These are phyloP conservation scores for Scaptomyza hsui DNA, from an alignment of 1,140 invertebrate genomes.

Conservation along the genomic window DNA sequence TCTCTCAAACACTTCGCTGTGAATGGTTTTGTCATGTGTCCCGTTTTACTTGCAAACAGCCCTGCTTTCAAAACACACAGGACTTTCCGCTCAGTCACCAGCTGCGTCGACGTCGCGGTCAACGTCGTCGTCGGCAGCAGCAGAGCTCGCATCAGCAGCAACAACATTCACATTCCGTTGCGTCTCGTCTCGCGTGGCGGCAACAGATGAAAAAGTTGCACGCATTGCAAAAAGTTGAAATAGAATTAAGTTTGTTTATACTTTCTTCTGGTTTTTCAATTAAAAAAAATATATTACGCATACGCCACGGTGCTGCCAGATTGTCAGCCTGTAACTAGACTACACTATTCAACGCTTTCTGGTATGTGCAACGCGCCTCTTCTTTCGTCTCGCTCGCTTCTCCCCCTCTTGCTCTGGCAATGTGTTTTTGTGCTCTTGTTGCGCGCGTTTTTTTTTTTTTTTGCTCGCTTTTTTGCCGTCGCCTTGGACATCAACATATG, in stretches of 20 bases:
- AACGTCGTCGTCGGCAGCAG: constrained; percentile 16
- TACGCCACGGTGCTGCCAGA: constrained; percentile 17
- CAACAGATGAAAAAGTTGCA: constrained; percentile 78
- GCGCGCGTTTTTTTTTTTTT: constrained; percentile 63
- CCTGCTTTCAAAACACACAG: constrained; percentile 23
- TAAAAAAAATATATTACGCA: constrained; percentile 31
- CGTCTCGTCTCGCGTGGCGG: constrained; percentile 27
- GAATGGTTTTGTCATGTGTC: constrained; percentile 38
- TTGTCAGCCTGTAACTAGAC: constrained; percentile 40
- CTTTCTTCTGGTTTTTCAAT: constrained; percentile 9
- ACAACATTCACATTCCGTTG: constrained; percentile 50
- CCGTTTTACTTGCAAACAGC: constrained; percentile 26
- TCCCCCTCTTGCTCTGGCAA: not conserved
- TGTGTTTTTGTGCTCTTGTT: constrained; percentile 37
- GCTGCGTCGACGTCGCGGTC: constrained; percentile 39
- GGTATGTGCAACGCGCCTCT: constrained; percentile 1
- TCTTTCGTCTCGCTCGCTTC: not conserved
- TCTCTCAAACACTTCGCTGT: no score
- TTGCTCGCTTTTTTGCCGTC: not conserved
- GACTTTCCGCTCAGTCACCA: constrained; percentile 54
- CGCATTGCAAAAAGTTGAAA: constrained; percentile 40
- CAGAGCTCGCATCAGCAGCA: constrained; percentile 23
- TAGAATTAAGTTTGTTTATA: constrained; percentile 14
- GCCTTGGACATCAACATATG: constrained; percentile 59
- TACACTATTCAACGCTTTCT: constrained; percentile 24